Conservation (phyloP, 1,140 invertebrate genomes). For the Orchestia grillus region DNA sequence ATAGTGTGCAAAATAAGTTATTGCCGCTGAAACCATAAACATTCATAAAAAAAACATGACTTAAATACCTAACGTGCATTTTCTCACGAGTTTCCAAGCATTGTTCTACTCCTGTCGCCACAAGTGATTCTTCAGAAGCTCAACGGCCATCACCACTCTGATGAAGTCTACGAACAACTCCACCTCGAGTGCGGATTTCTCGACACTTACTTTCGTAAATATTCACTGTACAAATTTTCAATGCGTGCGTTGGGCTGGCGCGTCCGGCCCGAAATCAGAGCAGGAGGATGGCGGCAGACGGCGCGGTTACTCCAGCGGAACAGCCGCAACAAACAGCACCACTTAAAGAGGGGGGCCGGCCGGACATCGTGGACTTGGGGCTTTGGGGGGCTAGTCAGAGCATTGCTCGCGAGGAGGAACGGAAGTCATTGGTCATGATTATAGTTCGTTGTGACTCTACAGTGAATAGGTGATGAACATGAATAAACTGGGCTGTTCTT, state of each 20-base stretch:
- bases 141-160: no score
- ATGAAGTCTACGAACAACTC: no score
- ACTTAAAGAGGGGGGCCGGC: background rate
- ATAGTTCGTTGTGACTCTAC: background rate
- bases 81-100: no score
- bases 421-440: background rate
- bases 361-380: no score
- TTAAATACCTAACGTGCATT: no score
- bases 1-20: no score
- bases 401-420: background rate
- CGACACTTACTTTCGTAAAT: background rate
- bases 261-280: background rate
- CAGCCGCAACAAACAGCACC: constrained; percentile 2
- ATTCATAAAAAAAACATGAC: no score
- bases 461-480: background rate
- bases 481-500: no score
- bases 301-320: constrained; percentile 10
- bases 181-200: no score
- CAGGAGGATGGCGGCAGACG: background rate
- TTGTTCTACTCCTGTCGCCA: no score
- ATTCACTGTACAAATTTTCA: background rate
- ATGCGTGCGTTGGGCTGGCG: background rate
- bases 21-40: no score
- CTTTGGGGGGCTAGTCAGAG: background rate
- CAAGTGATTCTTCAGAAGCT: no score